Evolutionary conservation across 1,140 invertebrate species (phyloP), one percentile per base, ranked within the genome.

Genomic region (Helicoverpa zea): DNA sequence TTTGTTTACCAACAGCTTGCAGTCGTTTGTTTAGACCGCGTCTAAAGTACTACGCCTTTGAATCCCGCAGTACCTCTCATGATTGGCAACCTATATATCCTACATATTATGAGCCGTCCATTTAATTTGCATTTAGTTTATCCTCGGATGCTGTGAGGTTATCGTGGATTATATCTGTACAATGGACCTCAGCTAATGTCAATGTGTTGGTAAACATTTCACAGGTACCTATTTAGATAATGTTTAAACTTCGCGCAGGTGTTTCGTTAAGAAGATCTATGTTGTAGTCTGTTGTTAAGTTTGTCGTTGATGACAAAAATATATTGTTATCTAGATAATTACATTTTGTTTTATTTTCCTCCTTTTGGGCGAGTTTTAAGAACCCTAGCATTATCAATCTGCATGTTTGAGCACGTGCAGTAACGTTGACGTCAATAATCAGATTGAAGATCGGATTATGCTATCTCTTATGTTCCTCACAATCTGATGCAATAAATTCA

Each of bases 281-380:
- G 90, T 94, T 89, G 91, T 94, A 92, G 92, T 92, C 89, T 92
- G 92, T 95, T 95, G 94, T 95, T 95, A 94, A 94, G 94, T 95
- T 95, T 95, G 92, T 93, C 93, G 91, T 94, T 94, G 91, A 92
- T 93, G 88, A 93, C 91, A 93, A 94, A 90, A 94, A 94, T 95
- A 95, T 94, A 95, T 94, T 95, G 94, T 95, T 95, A 94, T 92
- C 92, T 94, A 95, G 92, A 94, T 92, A 90, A 85, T 82, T 79
- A 58, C 30, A 54, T 83, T 76, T 83, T 80, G 83, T 87, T 87
- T 88, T 76, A 83, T 86, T 88, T 66, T 68, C 10, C 43, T 47
- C n/a, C 16, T 16, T 3, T n/a, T 23, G 63, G 11, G 54, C 3
- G 18, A 11, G 0, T 56, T 56, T 16, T 56, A 18, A 7, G 16